Percentiles rank a stretch among this genome's conserved stretches.
Conservation (phyloP, 2,888 invertebrate genomes). For the Caenorhabditis becei region DNA sequence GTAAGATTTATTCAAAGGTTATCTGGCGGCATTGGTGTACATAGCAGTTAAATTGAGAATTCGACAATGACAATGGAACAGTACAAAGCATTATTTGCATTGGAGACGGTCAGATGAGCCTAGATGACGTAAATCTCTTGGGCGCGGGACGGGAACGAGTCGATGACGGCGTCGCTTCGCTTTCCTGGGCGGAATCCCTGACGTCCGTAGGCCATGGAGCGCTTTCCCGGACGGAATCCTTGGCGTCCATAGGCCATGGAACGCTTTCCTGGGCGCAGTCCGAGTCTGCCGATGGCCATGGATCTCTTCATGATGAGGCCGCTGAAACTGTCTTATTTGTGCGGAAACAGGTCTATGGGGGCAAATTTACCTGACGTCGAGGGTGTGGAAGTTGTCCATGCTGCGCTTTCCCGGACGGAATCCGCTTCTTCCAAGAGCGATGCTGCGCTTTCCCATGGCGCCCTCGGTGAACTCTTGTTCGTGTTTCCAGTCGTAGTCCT, state of each 20-base stretch:
- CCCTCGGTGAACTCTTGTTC: conserved; percentile 49
- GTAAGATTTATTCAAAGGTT: conserved; percentile 30
- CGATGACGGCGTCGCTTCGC: conserved; percentile 70
- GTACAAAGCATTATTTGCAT: conserved; percentile 25
- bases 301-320: conserved; percentile 68
- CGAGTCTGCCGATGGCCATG: conserved; percentile 76
- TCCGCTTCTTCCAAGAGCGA: conserved; percentile 77
- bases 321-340: conserved; percentile 5
- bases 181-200: conserved; percentile 78
- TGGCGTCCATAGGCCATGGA: conserved; percentile 77
- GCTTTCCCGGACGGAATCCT: conserved; percentile 79
- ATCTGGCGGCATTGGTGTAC: conserved; percentile 18
- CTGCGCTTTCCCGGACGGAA: conserved; percentile 72
- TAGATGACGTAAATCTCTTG: conserved; percentile 53
- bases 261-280: conserved; percentile 78
- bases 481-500: conserved; percentile 53
- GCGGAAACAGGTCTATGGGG: neutral
- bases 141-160: conserved; percentile 30
- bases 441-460: conserved; percentile 73
- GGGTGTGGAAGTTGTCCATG: conserved; percentile 46
- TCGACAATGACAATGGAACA: conserved; percentile 3
- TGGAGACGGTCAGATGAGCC: neutral
- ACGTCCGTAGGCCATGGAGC: conserved; percentile 77
- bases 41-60: conserved; percentile 6
- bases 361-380: conserved; percentile 46